Evolutionary conservation across 2,888 invertebrate genomes (phyloP).

Genomic region (Blera fallax): DNA sequence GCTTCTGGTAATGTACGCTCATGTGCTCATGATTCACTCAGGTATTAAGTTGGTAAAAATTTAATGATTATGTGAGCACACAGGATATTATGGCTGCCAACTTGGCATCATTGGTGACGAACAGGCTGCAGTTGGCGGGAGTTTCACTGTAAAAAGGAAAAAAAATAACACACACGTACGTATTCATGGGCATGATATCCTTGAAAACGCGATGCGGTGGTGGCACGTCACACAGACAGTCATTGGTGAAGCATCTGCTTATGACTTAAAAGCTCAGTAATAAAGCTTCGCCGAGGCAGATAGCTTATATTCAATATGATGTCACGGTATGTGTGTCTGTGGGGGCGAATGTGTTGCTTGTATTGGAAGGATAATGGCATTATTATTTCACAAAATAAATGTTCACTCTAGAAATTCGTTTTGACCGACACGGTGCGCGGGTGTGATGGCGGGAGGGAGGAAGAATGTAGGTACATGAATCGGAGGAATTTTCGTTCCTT

Average conservation of each 20-base stretch:
- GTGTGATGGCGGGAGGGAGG: neutral
- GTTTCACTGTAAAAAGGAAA: neutral
- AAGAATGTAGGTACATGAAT: slow-evolving; percentile 5
- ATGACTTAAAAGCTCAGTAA: slow-evolving; percentile 47
- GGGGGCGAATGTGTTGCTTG: neutral
- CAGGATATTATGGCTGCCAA: slow-evolving; percentile 39
- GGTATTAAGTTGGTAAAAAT: slow-evolving; percentile 58
- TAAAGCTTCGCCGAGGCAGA: slow-evolving; percentile 24
- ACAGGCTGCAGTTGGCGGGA: slow-evolving; percentile 39
- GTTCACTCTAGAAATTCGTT: slow-evolving; percentile 14
- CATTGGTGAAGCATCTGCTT: slow-evolving; percentile 13
- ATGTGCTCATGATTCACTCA: slow-evolving; percentile 46
- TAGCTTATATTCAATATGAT: slow-evolving; percentile 12
- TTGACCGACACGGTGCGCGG: neutral
- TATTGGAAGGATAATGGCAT: slow-evolving; percentile 51
- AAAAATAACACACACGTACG: neutral
- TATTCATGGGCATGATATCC: neutral
- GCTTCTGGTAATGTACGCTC: slow-evolving; percentile 7
- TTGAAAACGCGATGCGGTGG: slow-evolving; percentile 43
- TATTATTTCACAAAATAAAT: slow-evolving; percentile 62
- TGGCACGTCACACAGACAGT: slow-evolving; percentile 37
- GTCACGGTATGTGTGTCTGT: neutral
- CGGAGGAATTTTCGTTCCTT: neutral
- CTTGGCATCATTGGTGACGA: slow-evolving; percentile 58
- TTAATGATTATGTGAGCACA: slow-evolving; percentile 50